phyloP scores from a whole-genome alignment of 2,113 vertebrate genomes.

The Myodes glareolus region DNA sequence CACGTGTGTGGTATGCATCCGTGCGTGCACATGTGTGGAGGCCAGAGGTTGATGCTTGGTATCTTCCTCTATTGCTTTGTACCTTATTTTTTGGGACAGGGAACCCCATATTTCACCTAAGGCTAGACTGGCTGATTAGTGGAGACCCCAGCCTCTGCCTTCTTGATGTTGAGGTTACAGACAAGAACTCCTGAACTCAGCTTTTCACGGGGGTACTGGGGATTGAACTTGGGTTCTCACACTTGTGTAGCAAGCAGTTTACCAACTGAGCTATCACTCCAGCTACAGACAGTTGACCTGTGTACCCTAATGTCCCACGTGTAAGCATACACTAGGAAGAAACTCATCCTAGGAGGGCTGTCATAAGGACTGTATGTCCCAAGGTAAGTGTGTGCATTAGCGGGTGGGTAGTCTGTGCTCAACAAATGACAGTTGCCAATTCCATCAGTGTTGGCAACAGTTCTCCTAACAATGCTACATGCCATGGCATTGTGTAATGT shows the following conservation, averaged over 20 bases:
- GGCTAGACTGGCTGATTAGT: background rate
- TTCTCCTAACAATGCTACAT: background rate
- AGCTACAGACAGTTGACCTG: background rate
- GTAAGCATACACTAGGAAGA: background rate
- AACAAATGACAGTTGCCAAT: background rate
- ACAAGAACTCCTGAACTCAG: background rate
- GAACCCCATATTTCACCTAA: background rate
- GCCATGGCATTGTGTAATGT: background rate
- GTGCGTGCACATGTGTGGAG: background rate
- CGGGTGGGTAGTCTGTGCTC: background rate
- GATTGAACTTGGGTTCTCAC: background rate
- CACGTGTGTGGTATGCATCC: background rate
- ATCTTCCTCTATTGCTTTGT: background rate
- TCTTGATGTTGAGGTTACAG: background rate
- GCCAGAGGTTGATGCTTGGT: background rate
- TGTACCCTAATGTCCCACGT: background rate
- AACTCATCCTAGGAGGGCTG: background rate
- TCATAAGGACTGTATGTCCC: background rate
- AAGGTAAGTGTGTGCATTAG: background rate
- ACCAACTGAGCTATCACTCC: background rate
- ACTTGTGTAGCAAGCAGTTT: background rate
- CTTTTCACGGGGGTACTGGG: too few species aligned
- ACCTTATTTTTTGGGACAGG: background rate
- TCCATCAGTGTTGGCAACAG: background rate
- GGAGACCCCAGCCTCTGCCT: too few species aligned